Evolutionary conservation across 2,888 invertebrate species (phyloP).

Genomic region (Lepidocyrtoides sp.): DNA sequence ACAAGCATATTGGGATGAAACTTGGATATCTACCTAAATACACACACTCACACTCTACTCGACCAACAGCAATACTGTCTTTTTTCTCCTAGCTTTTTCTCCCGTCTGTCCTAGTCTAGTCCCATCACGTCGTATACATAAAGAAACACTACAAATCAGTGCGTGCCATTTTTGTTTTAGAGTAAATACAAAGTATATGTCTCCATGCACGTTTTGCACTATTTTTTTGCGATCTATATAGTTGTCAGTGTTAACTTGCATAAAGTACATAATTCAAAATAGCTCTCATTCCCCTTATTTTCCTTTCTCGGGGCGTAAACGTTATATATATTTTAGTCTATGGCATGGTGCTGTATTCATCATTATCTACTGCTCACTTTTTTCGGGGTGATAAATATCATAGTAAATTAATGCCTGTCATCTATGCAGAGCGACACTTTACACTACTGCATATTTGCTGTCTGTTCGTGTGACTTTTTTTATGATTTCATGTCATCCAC

Average conservation of each 20-base stretch:
- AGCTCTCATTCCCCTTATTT: constrained; percentile 42
- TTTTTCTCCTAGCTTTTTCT: too few relatives aligned
- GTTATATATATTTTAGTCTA: background rate
- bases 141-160: constrained; percentile 12
- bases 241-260: too few relatives aligned
- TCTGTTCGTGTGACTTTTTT: background rate
- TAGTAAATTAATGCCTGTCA: background rate
- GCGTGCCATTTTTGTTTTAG: background rate
- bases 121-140: constrained; percentile 22
- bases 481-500: background rate
- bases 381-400: background rate
- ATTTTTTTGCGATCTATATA: background rate
- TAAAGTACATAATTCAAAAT: constrained; percentile 28
- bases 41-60: too few relatives aligned
- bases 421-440: background rate
- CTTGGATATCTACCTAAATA: too few relatives aligned
- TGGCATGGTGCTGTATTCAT: background rate
- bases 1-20: too few relatives aligned
- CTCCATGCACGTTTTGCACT: background rate
- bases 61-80: too few relatives aligned
- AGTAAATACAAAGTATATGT: too few relatives aligned
- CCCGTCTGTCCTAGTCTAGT: background rate
- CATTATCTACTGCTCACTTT: background rate
- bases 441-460: too few relatives aligned
- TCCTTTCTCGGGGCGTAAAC: background rate